phyloP scores from a whole-genome alignment of 2,888 invertebrate genomes.

The Keiferia lycopersicella region DNA sequence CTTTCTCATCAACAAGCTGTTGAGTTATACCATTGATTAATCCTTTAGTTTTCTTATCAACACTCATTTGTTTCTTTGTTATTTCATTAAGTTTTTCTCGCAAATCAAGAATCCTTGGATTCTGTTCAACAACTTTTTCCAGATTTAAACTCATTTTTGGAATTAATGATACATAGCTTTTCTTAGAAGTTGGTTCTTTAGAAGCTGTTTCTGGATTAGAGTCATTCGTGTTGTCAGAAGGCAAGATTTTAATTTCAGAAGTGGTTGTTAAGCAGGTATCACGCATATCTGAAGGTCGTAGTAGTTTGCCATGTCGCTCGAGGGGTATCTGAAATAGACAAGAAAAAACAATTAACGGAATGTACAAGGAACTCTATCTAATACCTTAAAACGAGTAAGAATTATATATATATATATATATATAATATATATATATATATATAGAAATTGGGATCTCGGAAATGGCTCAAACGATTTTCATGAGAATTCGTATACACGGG shows the following conservation, averaged over 20 bases:
- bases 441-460: too few species aligned
- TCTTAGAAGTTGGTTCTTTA: constrained; percentile 61
- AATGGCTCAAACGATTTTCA: too few species aligned
- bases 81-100: constrained; percentile 74
- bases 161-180: constrained; percentile 66
- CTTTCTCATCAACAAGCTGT: constrained; percentile 69
- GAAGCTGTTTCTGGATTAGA: constrained; percentile 44
- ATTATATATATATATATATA: too few species aligned
- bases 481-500: too few species aligned
- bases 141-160: constrained; percentile 73
- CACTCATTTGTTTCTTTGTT: constrained; percentile 66
- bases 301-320: constrained; percentile 70
- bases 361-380: constrained; percentile 10
- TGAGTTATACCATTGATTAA: constrained; percentile 71
- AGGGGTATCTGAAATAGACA: constrained; percentile 70
- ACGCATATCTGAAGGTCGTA: constrained; percentile 65
- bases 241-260: constrained; percentile 58
- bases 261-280: constrained; percentile 60
- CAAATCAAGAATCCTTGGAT: constrained; percentile 72
- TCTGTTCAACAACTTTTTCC: constrained; percentile 70
- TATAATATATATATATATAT: too few species aligned
- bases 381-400: too few species aligned
- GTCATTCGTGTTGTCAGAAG: constrained; percentile 50
- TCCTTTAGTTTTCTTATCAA: constrained; percentile 69
- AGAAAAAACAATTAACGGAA: constrained; percentile 28